These are phyloP conservation scores for Tretioscincus oriximinensis DNA, from an alignment of 2,113 vertebrate genomes.

Conservation along the genomic window DNA sequence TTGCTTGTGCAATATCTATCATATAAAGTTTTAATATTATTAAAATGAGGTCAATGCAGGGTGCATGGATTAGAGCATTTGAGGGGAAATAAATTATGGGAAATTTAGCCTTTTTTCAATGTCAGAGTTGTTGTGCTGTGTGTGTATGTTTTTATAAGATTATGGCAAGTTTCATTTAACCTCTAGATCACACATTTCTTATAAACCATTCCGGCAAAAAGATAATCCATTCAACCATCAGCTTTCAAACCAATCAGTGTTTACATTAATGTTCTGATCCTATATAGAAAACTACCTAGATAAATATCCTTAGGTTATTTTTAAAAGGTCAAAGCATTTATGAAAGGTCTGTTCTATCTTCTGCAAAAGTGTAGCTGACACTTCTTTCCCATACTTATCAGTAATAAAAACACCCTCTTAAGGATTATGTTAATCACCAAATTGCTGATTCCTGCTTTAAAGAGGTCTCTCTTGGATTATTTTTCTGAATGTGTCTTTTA, in stretches of 20 bases:
- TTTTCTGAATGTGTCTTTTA: slow-evolving; percentile 19
- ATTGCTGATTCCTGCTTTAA: slow-evolving; percentile 19
- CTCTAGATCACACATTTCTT: slow-evolving; percentile 15
- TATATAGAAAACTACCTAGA: slow-evolving; percentile 23
- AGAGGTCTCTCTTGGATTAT: slow-evolving; percentile 16
- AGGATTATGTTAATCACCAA: slow-evolving; percentile 25
- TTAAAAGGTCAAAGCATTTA: slow-evolving; percentile 37
- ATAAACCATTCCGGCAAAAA: slow-evolving; percentile 24
- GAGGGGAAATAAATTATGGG: neutral
- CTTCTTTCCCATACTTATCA: neutral
- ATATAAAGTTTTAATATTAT: neutral
- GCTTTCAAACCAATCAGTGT: slow-evolving; percentile 33
- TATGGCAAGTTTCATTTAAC: neutral
- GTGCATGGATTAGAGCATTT: neutral
- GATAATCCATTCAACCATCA: slow-evolving; percentile 21
- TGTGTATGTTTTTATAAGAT: neutral
- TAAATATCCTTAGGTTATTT: slow-evolving; percentile 34
- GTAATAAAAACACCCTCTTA: slow-evolving; percentile 1
- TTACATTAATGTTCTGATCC: slow-evolving; percentile 36
- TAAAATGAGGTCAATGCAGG: neutral
- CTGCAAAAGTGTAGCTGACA: slow-evolving; percentile 1
- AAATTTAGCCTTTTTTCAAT: neutral
- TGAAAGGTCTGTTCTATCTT: neutral
- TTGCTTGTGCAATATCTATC: neutral
- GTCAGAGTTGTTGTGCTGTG: no score